Percentiles rank a stretch among this genome's conserved stretches.
Conservation (phyloP, 1,140 invertebrate species). For the Panagrolaimus sp. region DNA sequence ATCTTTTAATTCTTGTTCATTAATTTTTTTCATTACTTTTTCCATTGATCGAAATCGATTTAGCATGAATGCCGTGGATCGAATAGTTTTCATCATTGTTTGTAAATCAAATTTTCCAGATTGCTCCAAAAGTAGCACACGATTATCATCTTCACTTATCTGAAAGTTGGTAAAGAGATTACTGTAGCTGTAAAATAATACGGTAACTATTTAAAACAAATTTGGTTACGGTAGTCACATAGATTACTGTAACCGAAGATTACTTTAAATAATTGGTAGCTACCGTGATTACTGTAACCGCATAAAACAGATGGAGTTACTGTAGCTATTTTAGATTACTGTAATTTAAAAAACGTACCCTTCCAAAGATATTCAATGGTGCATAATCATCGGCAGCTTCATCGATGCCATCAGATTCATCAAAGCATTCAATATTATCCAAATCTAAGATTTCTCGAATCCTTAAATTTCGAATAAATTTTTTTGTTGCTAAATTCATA, state of each 20-base stretch:
- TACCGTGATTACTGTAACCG: too few species aligned
- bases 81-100: slow-evolving; percentile 36
- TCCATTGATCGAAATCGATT: slow-evolving; percentile 43
- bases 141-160: background rate
- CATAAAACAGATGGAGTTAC: too few species aligned
- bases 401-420: slow-evolving; percentile 29
- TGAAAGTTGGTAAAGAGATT: background rate
- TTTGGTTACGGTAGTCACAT: too few species aligned
- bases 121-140: slow-evolving; percentile 25
- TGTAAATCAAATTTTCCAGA: slow-evolving; percentile 39
- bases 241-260: too few species aligned
- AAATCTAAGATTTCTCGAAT: slow-evolving; percentile 32
- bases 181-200: too few species aligned
- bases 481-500: slow-evolving; percentile 22
- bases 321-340: too few species aligned
- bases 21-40: slow-evolving; percentile 28
- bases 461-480: slow-evolving; percentile 32
- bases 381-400: slow-evolving; percentile 40
- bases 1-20: slow-evolving; percentile 19
- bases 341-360: slow-evolving; percentile 20
- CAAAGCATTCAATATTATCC: slow-evolving; percentile 30
- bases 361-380: slow-evolving; percentile 35
- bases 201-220: too few species aligned
- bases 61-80: slow-evolving; percentile 36
- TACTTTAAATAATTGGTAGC: too few species aligned